Conservation (phyloP, 1,140 invertebrate species). For the Drosophila virilis region DNA sequence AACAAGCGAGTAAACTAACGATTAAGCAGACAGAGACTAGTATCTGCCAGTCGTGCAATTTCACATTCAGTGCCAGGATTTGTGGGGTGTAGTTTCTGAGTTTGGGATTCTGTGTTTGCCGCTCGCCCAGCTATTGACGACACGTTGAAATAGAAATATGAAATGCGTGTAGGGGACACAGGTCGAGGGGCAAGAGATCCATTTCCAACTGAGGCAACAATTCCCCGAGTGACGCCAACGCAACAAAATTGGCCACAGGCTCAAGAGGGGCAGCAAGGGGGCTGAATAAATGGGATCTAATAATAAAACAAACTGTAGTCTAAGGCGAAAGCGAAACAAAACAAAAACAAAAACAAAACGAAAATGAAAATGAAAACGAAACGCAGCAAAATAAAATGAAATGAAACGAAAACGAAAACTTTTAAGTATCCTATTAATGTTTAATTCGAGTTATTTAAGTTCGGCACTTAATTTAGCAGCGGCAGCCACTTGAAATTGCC, state of each 20-base stretch:
- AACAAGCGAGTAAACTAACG: no score
- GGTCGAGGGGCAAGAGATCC: constrained; percentile 10
- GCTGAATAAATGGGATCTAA: constrained; percentile 28
- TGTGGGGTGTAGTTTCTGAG: not conserved
- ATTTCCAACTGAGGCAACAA: constrained; percentile 26
- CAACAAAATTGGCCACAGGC: constrained; percentile 23
- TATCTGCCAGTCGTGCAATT: not conserved
- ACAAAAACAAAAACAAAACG: constrained; percentile 5
- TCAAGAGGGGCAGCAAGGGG: not conserved
- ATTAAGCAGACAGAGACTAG: not conserved
- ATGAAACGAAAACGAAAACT: constrained; percentile 63
- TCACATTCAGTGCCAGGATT: not conserved
- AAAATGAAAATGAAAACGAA: constrained; percentile 18
- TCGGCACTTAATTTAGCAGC: constrained; percentile 75
- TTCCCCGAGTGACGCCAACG: constrained; percentile 25
- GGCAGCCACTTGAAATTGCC: constrained; percentile 49
- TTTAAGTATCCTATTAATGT: constrained; percentile 81
- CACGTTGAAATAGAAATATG: constrained; percentile 33
- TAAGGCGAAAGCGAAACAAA: constrained; percentile 10
- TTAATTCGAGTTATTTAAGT: constrained; percentile 83
- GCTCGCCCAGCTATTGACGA: not conserved
- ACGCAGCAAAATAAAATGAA: constrained; percentile 40
- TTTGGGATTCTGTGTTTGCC: not conserved
- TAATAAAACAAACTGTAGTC: constrained; percentile 30
- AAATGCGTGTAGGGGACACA: constrained; percentile 14